Evolutionary conservation across 2,113 vertebrate genomes (phyloP), one percentile per base, ranked within the genome.

Genomic region (Catharus fuscescens): DNA sequence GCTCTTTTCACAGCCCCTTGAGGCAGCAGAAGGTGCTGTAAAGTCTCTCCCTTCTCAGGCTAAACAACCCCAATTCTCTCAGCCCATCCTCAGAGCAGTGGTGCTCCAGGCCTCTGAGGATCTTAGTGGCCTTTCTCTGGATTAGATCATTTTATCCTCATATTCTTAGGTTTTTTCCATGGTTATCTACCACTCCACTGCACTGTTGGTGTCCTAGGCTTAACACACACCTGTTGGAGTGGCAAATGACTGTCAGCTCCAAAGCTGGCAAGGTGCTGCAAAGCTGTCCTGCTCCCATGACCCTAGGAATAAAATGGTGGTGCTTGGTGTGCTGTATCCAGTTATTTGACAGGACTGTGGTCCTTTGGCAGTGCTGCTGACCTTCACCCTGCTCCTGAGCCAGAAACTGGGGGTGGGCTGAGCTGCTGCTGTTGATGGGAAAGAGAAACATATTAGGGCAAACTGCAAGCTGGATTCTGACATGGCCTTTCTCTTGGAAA

Each of bases 291-390:
- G 34, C 18, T 45, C 17, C 69, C 38, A 11, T 5, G 20, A 5
- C 9, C 5, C 29, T 0, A 6, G 21, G 52, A 23, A 40, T 36
- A 36, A 36, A 67, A 21, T 0, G 0, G 17, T 5, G 24, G 8
- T 15, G 21, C 38, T 5, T 8, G 42, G 18, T 20, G 57, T 23
- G 10, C 44, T 4, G 23, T 31, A 32, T 11, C 9, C 71, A 64
- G 32, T 19, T 14, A 0, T 12, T 26, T 45, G 26, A 28, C 24
- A 50, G 16, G 42, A n/a, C 69, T 18, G 7, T 4, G 7, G 62
- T 32, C 29, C 62, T 72, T 12, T 3, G 6, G 61, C 56, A 60
- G 44, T 1, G 3, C 8, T 80, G 65, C 60, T 45, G 70, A 73
- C 18, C 5, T 25, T 32, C 8, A 32, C 18, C 26, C 25, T 1